Evolutionary conservation across 2,113 vertebrate species (phyloP).

Genomic region (Gasterosteus nipponicus): DNA sequence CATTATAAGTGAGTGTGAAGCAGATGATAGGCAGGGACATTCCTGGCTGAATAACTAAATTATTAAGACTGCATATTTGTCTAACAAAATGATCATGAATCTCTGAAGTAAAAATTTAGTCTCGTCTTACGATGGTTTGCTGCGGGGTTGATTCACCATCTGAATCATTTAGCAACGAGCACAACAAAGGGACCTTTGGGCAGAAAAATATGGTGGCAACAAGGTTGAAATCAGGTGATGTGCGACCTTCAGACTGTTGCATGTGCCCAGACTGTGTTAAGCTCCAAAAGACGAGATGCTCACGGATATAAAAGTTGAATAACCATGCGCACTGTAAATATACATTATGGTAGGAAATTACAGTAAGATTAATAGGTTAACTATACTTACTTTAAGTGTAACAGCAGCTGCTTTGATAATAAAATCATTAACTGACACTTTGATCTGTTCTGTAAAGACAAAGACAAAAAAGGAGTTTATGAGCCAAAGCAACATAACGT

Average conservation of each 20-base stretch:
- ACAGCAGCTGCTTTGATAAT: conserved; percentile 95
- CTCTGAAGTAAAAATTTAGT: conserved; percentile 14
- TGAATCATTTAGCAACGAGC: not conserved
- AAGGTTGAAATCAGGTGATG: not conserved
- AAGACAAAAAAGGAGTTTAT: conserved; percentile 27
- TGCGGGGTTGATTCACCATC: conserved; percentile 9
- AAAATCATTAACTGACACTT: conserved; percentile 98
- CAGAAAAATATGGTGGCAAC: not conserved
- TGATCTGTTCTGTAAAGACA: conserved; percentile 87
- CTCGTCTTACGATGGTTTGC: not conserved
- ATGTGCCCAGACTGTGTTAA: not conserved
- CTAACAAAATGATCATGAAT: not conserved
- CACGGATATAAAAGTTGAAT: not conserved
- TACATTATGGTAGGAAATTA: not conserved
- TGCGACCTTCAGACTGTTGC: not conserved
- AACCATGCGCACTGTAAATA: not conserved
- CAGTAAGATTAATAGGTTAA: not conserved
- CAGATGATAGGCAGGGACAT: too few species aligned
- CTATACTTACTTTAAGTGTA: conserved; percentile 90
- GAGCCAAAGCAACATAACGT: not conserved
- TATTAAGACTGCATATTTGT: not conserved
- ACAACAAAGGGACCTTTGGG: not conserved
- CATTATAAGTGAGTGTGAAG: too few species aligned
- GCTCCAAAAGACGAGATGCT: not conserved
- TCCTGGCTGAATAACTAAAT: conserved; percentile 38